Evolutionary conservation across 2,888 invertebrate genomes (phyloP).

Genomic region (Melieria crassipennis): DNA sequence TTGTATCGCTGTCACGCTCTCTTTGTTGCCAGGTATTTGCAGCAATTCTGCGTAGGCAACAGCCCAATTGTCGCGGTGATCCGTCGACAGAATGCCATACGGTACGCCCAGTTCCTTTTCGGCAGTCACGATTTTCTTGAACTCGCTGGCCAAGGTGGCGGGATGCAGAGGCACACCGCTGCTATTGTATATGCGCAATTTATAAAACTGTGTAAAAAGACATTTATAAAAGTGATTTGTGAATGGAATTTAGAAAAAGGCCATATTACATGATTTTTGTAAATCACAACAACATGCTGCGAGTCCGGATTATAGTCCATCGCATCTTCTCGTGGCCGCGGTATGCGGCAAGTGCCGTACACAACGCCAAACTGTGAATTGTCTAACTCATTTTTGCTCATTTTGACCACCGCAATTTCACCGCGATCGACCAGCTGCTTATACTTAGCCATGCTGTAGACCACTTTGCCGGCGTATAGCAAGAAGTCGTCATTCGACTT

Average conservation of each 20-base stretch:
- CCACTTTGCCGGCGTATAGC: slow-evolving; percentile 74
- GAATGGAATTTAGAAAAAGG: too few relatives aligned
- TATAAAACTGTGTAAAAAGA: slow-evolving; percentile 71
- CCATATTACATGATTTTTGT: slow-evolving; percentile 81
- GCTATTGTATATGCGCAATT: slow-evolving; percentile 70
- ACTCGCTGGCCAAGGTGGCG: slow-evolving; percentile 72
- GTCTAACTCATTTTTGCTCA: slow-evolving; percentile 84
- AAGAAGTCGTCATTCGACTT: slow-evolving; percentile 70
- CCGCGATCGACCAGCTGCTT: slow-evolving; percentile 63
- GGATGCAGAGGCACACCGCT: slow-evolving; percentile 71
- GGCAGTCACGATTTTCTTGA: slow-evolving; percentile 66
- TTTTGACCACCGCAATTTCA: slow-evolving; percentile 75
- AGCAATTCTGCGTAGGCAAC: slow-evolving; percentile 73
- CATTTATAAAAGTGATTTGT: not conserved
- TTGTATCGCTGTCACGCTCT: slow-evolving; percentile 76
- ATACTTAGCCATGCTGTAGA: slow-evolving; percentile 65
- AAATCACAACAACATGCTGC: slow-evolving; percentile 80
- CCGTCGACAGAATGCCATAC: slow-evolving; percentile 83
- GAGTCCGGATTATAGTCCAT: slow-evolving; percentile 74
- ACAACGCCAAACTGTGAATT: slow-evolving; percentile 93
- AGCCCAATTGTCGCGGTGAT: slow-evolving; percentile 83
- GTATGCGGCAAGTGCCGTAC: slow-evolving; percentile 89
- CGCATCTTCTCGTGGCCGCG: slow-evolving; percentile 73
- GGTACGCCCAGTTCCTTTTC: slow-evolving; percentile 68
- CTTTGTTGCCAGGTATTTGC: slow-evolving; percentile 69